Conservation (phyloP, 1,140 invertebrate genomes). For the Leptonema lineaticorne region DNA sequence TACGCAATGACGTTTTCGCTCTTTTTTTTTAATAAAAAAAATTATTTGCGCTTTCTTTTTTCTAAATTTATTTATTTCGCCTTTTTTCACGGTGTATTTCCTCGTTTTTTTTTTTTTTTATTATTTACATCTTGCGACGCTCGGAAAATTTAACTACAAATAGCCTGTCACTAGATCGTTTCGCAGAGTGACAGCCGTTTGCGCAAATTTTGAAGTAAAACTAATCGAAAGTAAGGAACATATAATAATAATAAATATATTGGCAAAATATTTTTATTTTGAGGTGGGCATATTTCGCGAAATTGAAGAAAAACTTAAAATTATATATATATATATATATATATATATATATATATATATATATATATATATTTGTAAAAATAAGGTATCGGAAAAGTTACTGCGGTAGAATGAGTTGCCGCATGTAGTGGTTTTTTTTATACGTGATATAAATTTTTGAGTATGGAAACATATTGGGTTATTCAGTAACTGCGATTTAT, state of each 20-base stretch:
- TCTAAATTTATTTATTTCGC: no score
- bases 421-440: slow-evolving; percentile 1
- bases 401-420: slow-evolving; percentile 10
- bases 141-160: not conserved
- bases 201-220: not conserved
- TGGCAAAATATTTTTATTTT: no score
- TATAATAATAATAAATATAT: no score
- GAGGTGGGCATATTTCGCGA: no score
- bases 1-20: not conserved
- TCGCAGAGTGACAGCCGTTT: not conserved
- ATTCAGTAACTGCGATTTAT: slow-evolving; percentile 4
- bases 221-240: not conserved
- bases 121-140: no score
- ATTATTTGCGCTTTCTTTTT: slow-evolving; percentile 16
- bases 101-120: no score
- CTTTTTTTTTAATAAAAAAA: no score
- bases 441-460: slow-evolving; percentile 13
- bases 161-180: slow-evolving; percentile 13
- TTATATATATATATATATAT: not conserved
- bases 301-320: no score
- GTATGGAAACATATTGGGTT: not conserved
- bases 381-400: not conserved
- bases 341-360: not conserved
- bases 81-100: not conserved
- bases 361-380: slow-evolving; percentile 2